Evolutionary conservation across 2,888 invertebrate species (phyloP).

Genomic region (Loripinus fragilis): DNA sequence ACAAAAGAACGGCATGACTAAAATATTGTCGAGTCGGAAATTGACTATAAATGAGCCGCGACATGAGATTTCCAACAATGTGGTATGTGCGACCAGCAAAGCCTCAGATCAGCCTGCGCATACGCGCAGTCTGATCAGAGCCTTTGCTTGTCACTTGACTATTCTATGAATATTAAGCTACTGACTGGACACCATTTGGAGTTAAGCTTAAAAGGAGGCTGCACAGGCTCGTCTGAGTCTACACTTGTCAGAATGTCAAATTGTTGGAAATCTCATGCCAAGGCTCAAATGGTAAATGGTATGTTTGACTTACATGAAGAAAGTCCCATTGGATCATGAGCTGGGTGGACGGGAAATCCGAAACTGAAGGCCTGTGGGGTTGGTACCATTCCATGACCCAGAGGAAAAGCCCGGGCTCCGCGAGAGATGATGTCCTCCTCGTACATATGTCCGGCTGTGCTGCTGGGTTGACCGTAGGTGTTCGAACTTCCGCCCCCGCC

Average conservation of each 20-base stretch:
- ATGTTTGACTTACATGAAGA: conserved; percentile 76
- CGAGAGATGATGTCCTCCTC: conserved; percentile 80
- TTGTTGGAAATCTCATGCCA: no score
- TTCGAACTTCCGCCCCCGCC: conserved; percentile 47
- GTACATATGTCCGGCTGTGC: conserved; percentile 71
- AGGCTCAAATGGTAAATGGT: no score
- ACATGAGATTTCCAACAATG: no score
- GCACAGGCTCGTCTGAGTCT: neutral
- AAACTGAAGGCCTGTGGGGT: conserved; percentile 81
- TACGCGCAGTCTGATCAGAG: no score
- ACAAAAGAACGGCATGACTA: no score
- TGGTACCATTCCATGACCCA: conserved; percentile 78
- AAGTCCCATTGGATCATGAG: conserved; percentile 80
- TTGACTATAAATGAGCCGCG: no score
- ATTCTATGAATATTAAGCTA: no score
- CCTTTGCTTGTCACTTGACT: no score
- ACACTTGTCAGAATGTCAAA: neutral
- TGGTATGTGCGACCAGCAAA: no score
- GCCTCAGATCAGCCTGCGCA: no score
- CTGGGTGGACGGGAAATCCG: conserved; percentile 81
- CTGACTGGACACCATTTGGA: no score
- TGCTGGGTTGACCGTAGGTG: conserved; percentile 53
- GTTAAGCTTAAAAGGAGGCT: neutral
- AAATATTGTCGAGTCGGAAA: no score
- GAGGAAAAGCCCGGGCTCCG: conserved; percentile 78